Conservation (phyloP, 1,140 invertebrate species). For the Drosophila lacteicornis region DNA sequence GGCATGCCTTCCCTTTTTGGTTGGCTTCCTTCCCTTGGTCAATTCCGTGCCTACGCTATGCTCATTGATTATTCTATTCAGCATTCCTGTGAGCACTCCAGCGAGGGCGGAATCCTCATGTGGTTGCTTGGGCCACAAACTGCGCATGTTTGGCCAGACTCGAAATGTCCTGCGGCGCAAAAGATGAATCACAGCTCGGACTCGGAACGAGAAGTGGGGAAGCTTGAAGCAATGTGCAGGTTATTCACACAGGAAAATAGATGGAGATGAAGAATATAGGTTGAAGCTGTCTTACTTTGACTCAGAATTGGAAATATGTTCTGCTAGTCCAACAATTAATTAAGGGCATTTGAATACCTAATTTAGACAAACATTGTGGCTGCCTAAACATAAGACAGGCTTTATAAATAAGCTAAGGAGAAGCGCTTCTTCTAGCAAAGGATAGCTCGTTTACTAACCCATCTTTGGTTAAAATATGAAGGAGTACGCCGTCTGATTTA, state of each 20-base stretch:
- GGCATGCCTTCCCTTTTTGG: constrained; percentile 69
- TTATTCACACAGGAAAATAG: background rate
- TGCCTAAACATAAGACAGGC: background rate
- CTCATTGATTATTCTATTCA: constrained; percentile 75
- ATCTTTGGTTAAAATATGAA: background rate
- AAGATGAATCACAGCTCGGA: constrained; percentile 62
- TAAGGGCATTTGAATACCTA: background rate
- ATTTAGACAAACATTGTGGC: background rate
- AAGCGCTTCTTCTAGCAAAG: background rate
- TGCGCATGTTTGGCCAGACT: constrained; percentile 54
- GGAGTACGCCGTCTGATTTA: too few species aligned
- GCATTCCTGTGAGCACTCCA: constrained; percentile 46
- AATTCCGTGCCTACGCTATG: constrained; percentile 56
- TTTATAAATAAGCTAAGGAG: background rate
- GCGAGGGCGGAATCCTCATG: constrained; percentile 51
- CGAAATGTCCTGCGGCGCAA: constrained; percentile 48
- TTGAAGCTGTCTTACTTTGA: background rate
- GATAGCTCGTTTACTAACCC: background rate
- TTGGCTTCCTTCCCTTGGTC: constrained; percentile 78
- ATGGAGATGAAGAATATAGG: background rate
- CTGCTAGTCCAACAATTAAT: too few species aligned
- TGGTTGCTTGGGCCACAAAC: constrained; percentile 39
- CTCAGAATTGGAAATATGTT: background rate
- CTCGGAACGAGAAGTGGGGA: background rate
- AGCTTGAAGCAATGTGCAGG: background rate